Evolutionary conservation across 2,797 vertebrate species (phyloP).

Genomic region (Adrianichthys oophorus): DNA sequence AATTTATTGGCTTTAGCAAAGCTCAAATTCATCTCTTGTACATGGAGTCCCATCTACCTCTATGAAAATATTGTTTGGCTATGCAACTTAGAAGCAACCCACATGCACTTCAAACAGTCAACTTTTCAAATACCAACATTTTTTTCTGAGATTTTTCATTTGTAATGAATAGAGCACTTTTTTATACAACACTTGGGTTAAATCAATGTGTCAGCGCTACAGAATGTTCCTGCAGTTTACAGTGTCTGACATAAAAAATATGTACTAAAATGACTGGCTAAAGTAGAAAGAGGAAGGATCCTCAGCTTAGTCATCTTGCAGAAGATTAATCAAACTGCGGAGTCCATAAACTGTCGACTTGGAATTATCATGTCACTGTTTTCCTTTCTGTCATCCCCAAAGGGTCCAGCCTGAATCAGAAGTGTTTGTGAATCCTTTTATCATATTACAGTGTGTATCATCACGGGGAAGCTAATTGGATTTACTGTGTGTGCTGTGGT

Average conservation of each 20-base stretch:
- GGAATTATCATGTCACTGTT: conserved; percentile 52
- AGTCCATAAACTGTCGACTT: conserved; percentile 39
- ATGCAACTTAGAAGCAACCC: too few relatives aligned
- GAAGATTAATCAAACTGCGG: conserved; percentile 4
- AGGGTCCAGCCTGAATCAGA: conserved; percentile 56
- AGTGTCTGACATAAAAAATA: background rate
- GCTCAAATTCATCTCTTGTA: too few relatives aligned
- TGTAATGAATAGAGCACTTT: too few relatives aligned
- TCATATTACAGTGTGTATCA: conserved; percentile 65
- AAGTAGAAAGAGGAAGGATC: conserved; percentile 1
- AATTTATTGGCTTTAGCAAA: too few relatives aligned
- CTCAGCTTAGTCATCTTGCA: background rate
- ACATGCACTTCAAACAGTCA: too few relatives aligned
- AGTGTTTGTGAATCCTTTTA: conserved; percentile 63
- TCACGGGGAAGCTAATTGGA: conserved; percentile 72
- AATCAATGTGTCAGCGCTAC: background rate
- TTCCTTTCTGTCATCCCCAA: conserved; percentile 53
- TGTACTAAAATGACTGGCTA: background rate
- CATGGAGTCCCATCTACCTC: too few relatives aligned
- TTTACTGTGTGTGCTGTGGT: conserved; percentile 54
- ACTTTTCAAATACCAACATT: too few relatives aligned
- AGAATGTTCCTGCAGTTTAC: background rate
- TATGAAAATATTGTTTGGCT: too few relatives aligned
- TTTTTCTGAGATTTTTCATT: too few relatives aligned
- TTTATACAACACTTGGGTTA: background rate